These are phyloP conservation scores for Neosalanx taihuensis DNA, from an alignment of 2,797 vertebrate species.

Conservation along the genomic window DNA sequence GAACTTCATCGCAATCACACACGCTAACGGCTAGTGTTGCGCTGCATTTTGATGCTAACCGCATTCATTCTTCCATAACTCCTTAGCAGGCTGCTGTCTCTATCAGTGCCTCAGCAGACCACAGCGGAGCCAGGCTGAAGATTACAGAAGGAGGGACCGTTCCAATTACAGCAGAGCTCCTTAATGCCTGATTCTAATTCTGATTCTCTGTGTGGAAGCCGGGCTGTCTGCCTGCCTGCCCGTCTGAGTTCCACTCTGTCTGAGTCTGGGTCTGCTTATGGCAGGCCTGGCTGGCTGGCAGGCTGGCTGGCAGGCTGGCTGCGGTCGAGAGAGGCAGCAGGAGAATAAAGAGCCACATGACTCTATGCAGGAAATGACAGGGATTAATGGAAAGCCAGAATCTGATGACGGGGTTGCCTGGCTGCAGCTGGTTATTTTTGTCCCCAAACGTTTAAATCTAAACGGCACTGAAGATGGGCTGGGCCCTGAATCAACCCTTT, in stretches of 20 bases:
- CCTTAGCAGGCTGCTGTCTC: not conserved
- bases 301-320: not conserved
- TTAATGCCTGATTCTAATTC: slow-evolving; percentile 47
- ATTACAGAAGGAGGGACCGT: not conserved
- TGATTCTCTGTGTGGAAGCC: slow-evolving; percentile 52
- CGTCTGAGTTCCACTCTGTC: not conserved
- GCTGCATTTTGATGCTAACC: not conserved
- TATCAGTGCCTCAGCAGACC: not conserved
- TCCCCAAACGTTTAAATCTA: not conserved
- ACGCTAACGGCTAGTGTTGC: not conserved
- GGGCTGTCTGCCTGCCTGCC: slow-evolving; percentile 6
- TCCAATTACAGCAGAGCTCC: slow-evolving; percentile 42
- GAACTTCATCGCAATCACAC: not conserved
- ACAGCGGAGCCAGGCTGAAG: not conserved
- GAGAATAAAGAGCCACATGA: slow-evolving; percentile 11
- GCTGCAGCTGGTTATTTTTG: not conserved
- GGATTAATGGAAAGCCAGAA: slow-evolving; percentile 14
- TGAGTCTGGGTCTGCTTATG: not conserved
- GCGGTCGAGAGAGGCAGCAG: slow-evolving; percentile 8
- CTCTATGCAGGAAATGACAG: slow-evolving; percentile 19
- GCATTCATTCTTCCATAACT: not conserved
- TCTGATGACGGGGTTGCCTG: slow-evolving; percentile 5
- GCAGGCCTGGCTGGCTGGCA: not conserved
- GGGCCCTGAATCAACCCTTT: not conserved
- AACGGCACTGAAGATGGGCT: not conserved